A percentile compares a stretch with the other conserved stretches of the same genome.
Conservation (phyloP, 2,888 invertebrate genomes). For the Limnephilus lunatus region DNA sequence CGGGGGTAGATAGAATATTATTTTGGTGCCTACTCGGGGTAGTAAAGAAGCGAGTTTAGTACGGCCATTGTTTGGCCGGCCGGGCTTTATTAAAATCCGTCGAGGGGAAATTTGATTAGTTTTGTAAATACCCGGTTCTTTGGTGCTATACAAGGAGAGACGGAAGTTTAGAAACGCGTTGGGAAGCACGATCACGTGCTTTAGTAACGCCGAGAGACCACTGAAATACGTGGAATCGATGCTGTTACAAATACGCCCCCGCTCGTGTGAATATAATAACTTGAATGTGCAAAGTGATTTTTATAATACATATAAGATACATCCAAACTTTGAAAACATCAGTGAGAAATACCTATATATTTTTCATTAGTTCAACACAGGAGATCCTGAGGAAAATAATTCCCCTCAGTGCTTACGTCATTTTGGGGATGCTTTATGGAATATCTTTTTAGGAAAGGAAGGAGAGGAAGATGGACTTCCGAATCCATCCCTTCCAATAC, state of each 20-base stretch:
- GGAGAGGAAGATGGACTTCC: too few relatives aligned
- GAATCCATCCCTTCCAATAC: too few relatives aligned
- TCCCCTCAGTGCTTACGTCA: too few relatives aligned
- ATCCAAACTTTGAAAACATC: too few relatives aligned
- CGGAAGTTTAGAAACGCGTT: background rate
- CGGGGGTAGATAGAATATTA: background rate
- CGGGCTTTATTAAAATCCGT: background rate
- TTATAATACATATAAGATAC: background rate
- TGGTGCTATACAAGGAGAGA: background rate
- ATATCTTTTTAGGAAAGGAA: too few relatives aligned
- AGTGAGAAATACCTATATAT: too few relatives aligned
- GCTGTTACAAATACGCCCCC: background rate
- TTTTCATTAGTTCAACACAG: too few relatives aligned
- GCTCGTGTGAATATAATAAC: background rate
- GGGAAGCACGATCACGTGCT: slow-evolving; percentile 2
- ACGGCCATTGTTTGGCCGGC: background rate
- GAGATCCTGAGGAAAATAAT: too few relatives aligned
- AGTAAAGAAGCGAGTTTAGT: background rate
- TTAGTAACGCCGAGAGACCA: background rate
- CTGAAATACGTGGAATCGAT: background rate
- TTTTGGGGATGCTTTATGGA: too few relatives aligned
- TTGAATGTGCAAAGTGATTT: background rate
- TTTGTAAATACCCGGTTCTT: slow-evolving; percentile 2
- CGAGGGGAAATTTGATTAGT: slow-evolving; percentile 2
- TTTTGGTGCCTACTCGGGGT: background rate